These are phyloP conservation scores for Eidolon helvum DNA, from an alignment of 2,113 vertebrate genomes.

Conservation along the genomic window DNA sequence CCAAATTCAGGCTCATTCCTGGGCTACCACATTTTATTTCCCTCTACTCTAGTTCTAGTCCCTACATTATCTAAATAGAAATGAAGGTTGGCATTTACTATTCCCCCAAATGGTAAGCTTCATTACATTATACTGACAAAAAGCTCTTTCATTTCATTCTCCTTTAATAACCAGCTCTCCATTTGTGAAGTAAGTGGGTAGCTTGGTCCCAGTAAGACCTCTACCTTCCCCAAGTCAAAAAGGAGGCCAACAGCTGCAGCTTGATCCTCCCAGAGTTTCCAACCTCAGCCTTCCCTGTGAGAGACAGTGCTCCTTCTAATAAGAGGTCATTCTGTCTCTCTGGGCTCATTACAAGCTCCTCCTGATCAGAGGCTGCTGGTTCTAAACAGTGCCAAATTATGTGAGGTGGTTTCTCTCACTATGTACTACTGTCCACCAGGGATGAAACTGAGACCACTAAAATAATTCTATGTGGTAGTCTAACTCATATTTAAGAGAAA, in stretches of 20 bases:
- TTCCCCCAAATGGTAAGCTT: slow-evolving; percentile 10
- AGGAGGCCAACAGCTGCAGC: slow-evolving; percentile 20
- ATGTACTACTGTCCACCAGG: slow-evolving; percentile 56
- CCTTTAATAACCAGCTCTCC: neutral
- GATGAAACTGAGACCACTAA: slow-evolving; percentile 60
- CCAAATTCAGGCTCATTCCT: neutral
- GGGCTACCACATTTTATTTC: neutral
- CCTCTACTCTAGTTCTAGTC: neutral
- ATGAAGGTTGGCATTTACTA: slow-evolving; percentile 5
- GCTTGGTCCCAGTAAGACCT: slow-evolving; percentile 38
- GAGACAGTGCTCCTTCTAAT: slow-evolving; percentile 55
- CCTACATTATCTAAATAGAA: slow-evolving; percentile 43
- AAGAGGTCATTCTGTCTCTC: slow-evolving; percentile 47
- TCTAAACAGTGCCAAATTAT: slow-evolving; percentile 56
- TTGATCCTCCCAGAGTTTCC: slow-evolving; percentile 11
- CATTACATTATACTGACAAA: slow-evolving; percentile 11
- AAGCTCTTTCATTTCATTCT: slow-evolving; percentile 55
- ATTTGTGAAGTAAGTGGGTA: slow-evolving; percentile 16
- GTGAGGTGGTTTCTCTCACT: slow-evolving; percentile 59
- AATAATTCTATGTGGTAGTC: slow-evolving; percentile 69
- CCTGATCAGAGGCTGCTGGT: slow-evolving; percentile 59
- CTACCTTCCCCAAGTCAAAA: neutral
- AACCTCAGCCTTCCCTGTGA: slow-evolving; percentile 32
- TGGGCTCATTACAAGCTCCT: neutral
- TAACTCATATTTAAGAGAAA: slow-evolving; percentile 79